Evolutionary conservation across 1,140 invertebrate genomes (phyloP), one percentile per base, ranked within the genome.

Genomic region (Drosophila ananassae): DNA sequence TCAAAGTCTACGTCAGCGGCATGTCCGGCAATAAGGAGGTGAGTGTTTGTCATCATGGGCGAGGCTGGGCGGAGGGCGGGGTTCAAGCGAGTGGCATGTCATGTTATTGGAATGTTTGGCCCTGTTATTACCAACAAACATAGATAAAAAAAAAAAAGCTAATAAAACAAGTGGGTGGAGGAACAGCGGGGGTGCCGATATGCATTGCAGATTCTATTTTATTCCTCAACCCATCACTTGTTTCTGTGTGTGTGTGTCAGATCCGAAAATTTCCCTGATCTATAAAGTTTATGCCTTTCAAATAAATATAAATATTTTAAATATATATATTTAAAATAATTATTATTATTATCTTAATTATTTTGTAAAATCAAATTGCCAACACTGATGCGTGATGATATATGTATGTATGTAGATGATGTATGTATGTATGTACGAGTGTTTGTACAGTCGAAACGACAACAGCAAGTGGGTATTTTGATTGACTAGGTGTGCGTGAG

Each of bases 21-120:
- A 97, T 97, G 93, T 97, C 96, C 85, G 96, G 96, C 71, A 97
- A 97, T 92, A 97, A 97, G 93, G 97, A 98, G 95, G 97, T 97
- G 93, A 95, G 85, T 47, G 44, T 85, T 55, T 37, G 13, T 71
- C 44, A 47, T 21, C 50, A 67, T 63, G 46, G 61, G 61, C n/a
- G 57, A 50, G 51, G 52, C 25, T 22, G 57, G 81, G 73, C 44
- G 63, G 66, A 61, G 77, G 41, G 44, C 17, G 55, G 32, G 56
- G 24, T 63, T 51, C 12, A 47, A 47, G 32, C 55, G 57, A 59
- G 46, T 59, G 51, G 64, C 61, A 56, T 84, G 83, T 82, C 66
- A 82, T 82, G 76, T 89, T 73, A 87, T 59, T 89, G 83, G 78
- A 89, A 87, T 89, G 78, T 75, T 76, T 85, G 69, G 48, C 61